Conservation (phyloP, 2,888 invertebrate species). For the Nyleta sp. region DNA sequence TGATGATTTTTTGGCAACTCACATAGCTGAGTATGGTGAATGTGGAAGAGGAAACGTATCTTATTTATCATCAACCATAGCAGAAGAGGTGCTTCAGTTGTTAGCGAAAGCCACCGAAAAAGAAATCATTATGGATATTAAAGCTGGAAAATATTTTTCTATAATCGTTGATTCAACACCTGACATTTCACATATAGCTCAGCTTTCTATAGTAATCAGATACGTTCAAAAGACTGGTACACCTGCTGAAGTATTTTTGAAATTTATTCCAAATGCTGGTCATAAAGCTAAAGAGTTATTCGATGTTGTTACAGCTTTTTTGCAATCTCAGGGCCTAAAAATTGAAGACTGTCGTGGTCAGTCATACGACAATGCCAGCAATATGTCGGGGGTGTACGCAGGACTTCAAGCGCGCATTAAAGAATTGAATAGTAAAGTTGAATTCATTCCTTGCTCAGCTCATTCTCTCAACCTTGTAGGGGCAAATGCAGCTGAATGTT, state of each 20-base stretch:
- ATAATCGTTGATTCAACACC: conserved; percentile 33
- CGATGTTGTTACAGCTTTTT: neutral
- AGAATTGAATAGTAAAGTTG: conserved; percentile 62
- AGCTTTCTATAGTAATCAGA: conserved; percentile 29
- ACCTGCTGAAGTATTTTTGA: conserved; percentile 13
- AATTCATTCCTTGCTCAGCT: conserved; percentile 63
- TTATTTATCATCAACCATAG: conserved; percentile 33
- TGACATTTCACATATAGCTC: conserved; percentile 33
- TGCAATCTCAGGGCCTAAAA: neutral
- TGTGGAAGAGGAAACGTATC: conserved; percentile 32
- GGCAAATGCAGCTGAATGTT: conserved; percentile 68
- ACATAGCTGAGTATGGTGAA: conserved; percentile 16
- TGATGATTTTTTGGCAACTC: conserved; percentile 36
- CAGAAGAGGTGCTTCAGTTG: conserved; percentile 21
- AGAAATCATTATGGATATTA: conserved; percentile 22
- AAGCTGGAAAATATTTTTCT: conserved; percentile 28
- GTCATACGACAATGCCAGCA: conserved; percentile 19
- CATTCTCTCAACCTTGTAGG: conserved; percentile 71
- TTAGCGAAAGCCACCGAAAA: conserved; percentile 14
- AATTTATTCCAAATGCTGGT: neutral
- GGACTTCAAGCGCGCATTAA: conserved; percentile 15
- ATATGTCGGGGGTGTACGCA: conserved; percentile 1
- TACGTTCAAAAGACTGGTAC: conserved; percentile 3
- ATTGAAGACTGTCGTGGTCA: conserved; percentile 5
- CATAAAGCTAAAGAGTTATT: neutral